Evolutionary conservation across 2,888 invertebrate species (phyloP).

Genomic region (Strigamia maritima): DNA sequence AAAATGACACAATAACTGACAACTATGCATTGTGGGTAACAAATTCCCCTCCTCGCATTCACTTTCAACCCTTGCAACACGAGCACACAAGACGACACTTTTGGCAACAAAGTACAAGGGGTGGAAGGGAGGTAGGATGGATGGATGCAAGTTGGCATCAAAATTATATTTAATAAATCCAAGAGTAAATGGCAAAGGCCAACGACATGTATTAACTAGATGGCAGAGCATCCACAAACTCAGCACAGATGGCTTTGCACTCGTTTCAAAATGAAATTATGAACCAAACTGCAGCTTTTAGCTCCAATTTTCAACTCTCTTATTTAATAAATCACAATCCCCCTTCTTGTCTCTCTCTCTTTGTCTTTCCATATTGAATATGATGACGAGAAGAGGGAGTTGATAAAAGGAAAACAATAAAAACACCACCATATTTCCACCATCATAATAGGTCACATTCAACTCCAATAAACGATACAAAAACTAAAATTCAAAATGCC

Average conservation of each 20-base stretch:
- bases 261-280: conserved; percentile 41
- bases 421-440: background rate
- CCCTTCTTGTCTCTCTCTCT: conserved; percentile 13
- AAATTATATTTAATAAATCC: conserved; percentile 42
- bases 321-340: conserved; percentile 42
- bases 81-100: background rate
- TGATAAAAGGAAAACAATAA: background rate
- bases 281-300: conserved; percentile 41
- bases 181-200: conserved; percentile 22
- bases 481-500: background rate
- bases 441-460: background rate
- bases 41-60: background rate
- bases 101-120: conserved; percentile 3
- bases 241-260: conserved; percentile 26
- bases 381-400: background rate
- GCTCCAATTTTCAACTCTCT: conserved; percentile 41
- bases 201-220: conserved; percentile 38
- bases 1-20: background rate
- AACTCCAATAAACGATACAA: background rate
- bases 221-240: background rate
- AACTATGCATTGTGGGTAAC: background rate
- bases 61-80: background rate
- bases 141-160: conserved; percentile 22
- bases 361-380: conserved; percentile 1
- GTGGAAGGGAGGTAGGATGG: background rate